These are phyloP conservation scores for Montipora cactus DNA, from an alignment of 64 coral and sea anemone genomes.

Conservation along the genomic window DNA sequence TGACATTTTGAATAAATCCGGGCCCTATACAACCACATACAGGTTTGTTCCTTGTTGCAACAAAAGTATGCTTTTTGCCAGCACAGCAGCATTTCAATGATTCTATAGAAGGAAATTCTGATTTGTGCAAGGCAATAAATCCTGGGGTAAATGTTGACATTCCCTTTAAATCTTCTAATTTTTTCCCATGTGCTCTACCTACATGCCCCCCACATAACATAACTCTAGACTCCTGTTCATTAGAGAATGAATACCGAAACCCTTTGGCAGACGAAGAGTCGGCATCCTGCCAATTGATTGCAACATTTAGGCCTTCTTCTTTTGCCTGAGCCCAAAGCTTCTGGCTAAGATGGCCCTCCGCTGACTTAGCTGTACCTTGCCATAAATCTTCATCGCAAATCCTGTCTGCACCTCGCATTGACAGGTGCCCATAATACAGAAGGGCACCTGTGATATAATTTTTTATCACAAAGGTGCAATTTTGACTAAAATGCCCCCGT, in stretches of 20 bases:
- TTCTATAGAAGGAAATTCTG: neutral
- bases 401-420: slow-evolving; percentile 45
- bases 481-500: slow-evolving; percentile 48
- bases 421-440: slow-evolving; percentile 68
- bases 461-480: slow-evolving; percentile 60
- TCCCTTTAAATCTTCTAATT: neutral
- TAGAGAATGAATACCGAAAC: neutral
- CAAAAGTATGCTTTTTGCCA: too few species aligned
- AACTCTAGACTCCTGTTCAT: neutral
- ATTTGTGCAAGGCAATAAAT: too few species aligned
- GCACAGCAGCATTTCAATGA: neutral
- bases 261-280: slow-evolving; percentile 31
- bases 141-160: too few species aligned
- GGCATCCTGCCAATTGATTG: slow-evolving; percentile 26
- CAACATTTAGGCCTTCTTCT: neutral
- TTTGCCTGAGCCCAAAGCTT: slow-evolving; percentile 17
- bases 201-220: too few species aligned
- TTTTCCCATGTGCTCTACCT: slow-evolving; percentile 21
- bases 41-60: slow-evolving; percentile 11
- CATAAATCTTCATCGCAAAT: slow-evolving; percentile 48
- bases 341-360: slow-evolving; percentile 26
- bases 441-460: slow-evolving; percentile 66
- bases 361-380: slow-evolving; percentile 43
- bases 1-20: slow-evolving; percentile 53
- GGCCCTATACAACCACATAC: slow-evolving; percentile 56